Evolutionary conservation across 2,113 vertebrate species (phyloP), one percentile per base, ranked within the genome.

Genomic region (human (Homo sapiens)): DNA sequence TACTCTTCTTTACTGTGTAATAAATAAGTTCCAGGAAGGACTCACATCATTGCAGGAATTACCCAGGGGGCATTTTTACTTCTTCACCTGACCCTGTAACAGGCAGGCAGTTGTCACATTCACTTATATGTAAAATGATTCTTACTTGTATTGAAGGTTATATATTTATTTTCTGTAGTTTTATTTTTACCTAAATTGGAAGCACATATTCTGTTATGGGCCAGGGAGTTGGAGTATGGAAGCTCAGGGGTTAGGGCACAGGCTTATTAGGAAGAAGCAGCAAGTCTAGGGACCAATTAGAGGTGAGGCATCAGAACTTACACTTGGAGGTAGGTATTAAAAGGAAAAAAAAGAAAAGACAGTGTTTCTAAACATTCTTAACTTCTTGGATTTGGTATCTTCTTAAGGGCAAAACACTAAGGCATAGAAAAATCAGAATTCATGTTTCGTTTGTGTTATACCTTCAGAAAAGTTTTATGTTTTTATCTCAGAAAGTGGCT

Each of bases 11-110:
- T 82, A 35, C 22, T 52, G 40, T 23, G 66, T 90, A 93, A 95
- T 92, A 93, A 93, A 75, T 83, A 90, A 64, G 12, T 85, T 95
- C 18, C 52, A 93, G 81, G 59, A 81, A 92, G 72, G 16, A 73
- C 22, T 89, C 8, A 9, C 8, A 35, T 82, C 22, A 66, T 90
- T 43, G 79, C 76, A 96, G 16, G 45, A 40, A 72, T 90, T 73
- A 79, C 16, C 20, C 57, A 27, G 52, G 55, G n/a, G 30, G 18
- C 8, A 5, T 66, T 93, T 91, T 79, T 23, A 61, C 43, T 83
- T 94, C 40, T 75, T 32, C 13, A 35, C 16, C 32, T 45, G 57
- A 27, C 11, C 8, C 35, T 45, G 3, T 20, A 4, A 8, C 20
- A 83, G 3, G 55, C 8, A 84, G 45, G 27, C 23, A 72, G n/a